Evolutionary conservation across 2,797 vertebrate genomes (phyloP).

Genomic region (Neostethus bicornis): DNA sequence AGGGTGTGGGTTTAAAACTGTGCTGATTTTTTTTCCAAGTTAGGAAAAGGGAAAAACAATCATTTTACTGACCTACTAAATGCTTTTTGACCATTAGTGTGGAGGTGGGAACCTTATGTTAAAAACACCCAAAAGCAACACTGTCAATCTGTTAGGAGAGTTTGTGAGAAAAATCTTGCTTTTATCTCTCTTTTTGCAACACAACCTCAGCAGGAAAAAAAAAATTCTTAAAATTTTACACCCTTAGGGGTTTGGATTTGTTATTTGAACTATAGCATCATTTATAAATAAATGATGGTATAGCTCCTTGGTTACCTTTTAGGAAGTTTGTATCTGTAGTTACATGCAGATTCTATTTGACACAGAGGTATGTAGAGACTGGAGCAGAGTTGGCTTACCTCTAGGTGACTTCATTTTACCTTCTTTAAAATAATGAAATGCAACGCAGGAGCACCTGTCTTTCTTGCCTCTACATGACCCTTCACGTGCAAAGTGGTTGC

Average conservation of each 20-base stretch:
- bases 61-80: no score
- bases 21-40: no score
- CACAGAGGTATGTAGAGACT: slow-evolving; percentile 46
- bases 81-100: no score
- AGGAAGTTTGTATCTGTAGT: slow-evolving; percentile 27
- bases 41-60: no score
- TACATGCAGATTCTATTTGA: slow-evolving; percentile 42
- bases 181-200: not conserved
- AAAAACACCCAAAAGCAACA: not conserved
- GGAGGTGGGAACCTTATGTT: not conserved
- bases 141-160: not conserved
- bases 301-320: slow-evolving; percentile 16
- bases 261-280: not conserved
- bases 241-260: not conserved
- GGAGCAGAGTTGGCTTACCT: slow-evolving; percentile 45
- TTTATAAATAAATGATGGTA: not conserved
- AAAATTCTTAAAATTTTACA: not conserved
- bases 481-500: slow-evolving; percentile 35
- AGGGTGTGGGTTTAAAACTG: no score
- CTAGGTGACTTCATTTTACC: slow-evolving; percentile 50
- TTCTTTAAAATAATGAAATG: slow-evolving; percentile 16
- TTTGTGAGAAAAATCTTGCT: not conserved
- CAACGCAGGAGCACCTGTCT: slow-evolving; percentile 55
- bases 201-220: not conserved
- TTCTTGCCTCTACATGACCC: slow-evolving; percentile 63